These are phyloP conservation scores for Cheumatopsyche charites DNA, from an alignment of 1,140 invertebrate genomes.

Conservation along the genomic window DNA sequence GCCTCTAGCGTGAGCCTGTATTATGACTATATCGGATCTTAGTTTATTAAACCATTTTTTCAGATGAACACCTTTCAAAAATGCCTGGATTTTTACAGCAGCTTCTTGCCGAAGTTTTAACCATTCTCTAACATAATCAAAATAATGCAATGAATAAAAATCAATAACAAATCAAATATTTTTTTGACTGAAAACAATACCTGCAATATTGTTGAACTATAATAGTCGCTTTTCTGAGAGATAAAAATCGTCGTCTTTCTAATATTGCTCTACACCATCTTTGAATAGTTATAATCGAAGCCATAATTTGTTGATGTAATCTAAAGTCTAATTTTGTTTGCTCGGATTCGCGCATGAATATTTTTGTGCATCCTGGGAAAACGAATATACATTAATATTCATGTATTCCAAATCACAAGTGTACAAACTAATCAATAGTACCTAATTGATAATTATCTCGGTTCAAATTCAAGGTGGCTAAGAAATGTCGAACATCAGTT, in stretches of 20 bases:
- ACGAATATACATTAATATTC: conserved; percentile 25
- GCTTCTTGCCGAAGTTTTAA: conserved; percentile 61
- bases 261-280: conserved; percentile 87
- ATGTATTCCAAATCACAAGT: not conserved
- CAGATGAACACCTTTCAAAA: conserved; percentile 72
- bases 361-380: conserved; percentile 73
- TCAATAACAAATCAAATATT: conserved; percentile 1
- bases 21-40: conserved; percentile 63
- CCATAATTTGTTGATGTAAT: conserved; percentile 92
- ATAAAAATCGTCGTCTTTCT: conserved; percentile 77
- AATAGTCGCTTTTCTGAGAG: conserved; percentile 74
- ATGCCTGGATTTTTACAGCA: conserved; percentile 76
- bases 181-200: conserved; percentile 45
- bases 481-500: conserved; percentile 79
- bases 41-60: conserved; percentile 72
- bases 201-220: conserved; percentile 78
- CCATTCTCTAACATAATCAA: conserved; percentile 53
- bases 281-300: conserved; percentile 89
- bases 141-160: not conserved
- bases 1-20: conserved; percentile 78
- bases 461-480: conserved; percentile 80
- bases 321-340: conserved; percentile 90
- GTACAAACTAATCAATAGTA: conserved; percentile 49
- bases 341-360: conserved; percentile 93
- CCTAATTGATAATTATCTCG: conserved; percentile 92